Evolutionary conservation across 2,113 vertebrate genomes (phyloP).

Genomic region (Gallinago jamesoni): DNA sequence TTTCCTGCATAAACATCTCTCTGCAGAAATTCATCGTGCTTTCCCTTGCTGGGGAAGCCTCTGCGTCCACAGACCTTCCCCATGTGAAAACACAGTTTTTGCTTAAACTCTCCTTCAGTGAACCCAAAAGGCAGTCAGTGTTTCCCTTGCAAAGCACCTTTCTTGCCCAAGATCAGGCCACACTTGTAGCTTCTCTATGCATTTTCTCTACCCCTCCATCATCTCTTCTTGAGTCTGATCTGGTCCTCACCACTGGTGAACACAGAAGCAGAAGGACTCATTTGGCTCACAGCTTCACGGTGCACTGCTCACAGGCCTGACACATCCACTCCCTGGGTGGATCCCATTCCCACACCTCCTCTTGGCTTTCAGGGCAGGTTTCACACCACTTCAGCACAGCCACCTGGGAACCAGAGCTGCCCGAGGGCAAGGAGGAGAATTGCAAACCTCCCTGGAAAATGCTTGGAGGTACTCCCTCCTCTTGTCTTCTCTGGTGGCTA

Average conservation of each 20-base stretch:
- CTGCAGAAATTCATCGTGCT: not conserved
- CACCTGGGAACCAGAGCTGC: not conserved
- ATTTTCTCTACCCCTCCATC: not conserved
- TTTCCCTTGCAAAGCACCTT: not conserved
- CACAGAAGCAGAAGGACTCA: not conserved
- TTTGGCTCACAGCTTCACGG: not conserved
- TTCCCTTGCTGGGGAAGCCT: not conserved
- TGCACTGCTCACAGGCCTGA: not conserved
- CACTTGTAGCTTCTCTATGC: not conserved
- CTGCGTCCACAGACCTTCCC: not conserved
- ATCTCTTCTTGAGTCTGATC: not conserved
- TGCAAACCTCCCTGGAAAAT: not conserved
- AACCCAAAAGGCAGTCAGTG: not conserved
- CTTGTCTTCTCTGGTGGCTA: not conserved
- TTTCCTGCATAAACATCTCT: not conserved
- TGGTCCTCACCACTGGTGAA: not conserved
- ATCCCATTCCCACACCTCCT: not conserved
- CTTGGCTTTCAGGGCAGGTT: not conserved
- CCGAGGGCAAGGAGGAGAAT: accelerated
- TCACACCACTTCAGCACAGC: not conserved
- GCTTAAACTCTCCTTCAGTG: not conserved
- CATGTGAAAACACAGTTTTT: not conserved
- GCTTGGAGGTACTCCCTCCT: not conserved
- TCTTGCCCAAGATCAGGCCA: not conserved
- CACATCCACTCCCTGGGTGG: not conserved